A percentile compares a stretch with the other conserved stretches of the same genome.
Evolutionary conservation across 2,888 invertebrate species (phyloP).

Genomic region (Pecten maximus): DNA sequence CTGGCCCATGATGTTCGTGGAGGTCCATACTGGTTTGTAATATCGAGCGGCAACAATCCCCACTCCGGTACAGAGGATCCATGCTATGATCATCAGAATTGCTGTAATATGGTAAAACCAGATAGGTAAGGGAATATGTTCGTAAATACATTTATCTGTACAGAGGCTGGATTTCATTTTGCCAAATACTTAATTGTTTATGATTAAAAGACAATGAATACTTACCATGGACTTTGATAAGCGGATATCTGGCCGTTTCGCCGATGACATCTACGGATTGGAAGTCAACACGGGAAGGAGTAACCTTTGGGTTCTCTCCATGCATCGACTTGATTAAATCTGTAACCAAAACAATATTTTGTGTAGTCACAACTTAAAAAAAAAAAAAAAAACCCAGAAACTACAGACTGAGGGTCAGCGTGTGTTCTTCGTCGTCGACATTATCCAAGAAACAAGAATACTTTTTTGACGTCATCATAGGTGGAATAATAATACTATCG

Average conservation of each 20-base stretch:
- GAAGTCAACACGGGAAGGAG: constrained; percentile 59
- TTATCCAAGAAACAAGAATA: too few relatives aligned
- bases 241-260: constrained; percentile 58
- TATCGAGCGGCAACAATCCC: constrained; percentile 79
- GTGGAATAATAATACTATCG: too few relatives aligned
- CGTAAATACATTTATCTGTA: too few relatives aligned
- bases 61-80: constrained; percentile 78
- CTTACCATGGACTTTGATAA: constrained; percentile 66
- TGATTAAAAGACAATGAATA: too few relatives aligned
- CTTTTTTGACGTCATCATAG: too few relatives aligned
- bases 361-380: too few relatives aligned
- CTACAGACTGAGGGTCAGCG: too few relatives aligned
- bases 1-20: constrained; percentile 71
- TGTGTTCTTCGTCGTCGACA: too few relatives aligned
- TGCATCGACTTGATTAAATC: constrained; percentile 57
- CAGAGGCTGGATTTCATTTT: too few relatives aligned
- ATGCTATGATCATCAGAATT: constrained; percentile 80
- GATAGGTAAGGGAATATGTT: too few relatives aligned
- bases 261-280: constrained; percentile 61
- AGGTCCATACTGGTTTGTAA: constrained; percentile 77
- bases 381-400: too few relatives aligned
- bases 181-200: too few relatives aligned
- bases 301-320: constrained; percentile 56
- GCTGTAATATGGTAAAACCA: constrained; percentile 60
- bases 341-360: constrained; percentile 48